Evolutionary conservation across 35 echinoderm and acorn worm species (phyloP), one percentile per base, ranked within the genome.

Genomic region (Hemicentrotus pulcherrimus): DNA sequence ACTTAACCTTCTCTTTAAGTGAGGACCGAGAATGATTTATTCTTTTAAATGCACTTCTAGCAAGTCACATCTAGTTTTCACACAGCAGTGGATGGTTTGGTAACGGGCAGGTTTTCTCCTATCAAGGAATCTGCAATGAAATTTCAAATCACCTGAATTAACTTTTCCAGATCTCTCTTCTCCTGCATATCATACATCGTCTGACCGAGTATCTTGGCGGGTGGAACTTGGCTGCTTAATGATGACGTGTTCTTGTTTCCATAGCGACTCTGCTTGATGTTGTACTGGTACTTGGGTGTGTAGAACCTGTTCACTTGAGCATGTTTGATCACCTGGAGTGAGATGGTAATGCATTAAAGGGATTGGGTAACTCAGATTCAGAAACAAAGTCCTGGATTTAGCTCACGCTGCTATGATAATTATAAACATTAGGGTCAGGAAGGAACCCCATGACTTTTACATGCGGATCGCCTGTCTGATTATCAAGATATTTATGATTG

Each of bases 261-360:
- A 88, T 99, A 99, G 4, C 96, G 95, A 52, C 96, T 97, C 31
- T 95, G 96, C 55, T 89, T 95, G 47, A 99, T 94, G 45, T 60
- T 95, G 59, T 99, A 99, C 24, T 96, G 88, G 19, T 97, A 86
- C 22, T 95, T 94, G 1, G 98, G 98, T 16, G 98, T 99, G 95
- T 98, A 99, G 61, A 99, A 99, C 58, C 91, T 88, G 6, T 46
- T 71, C 28, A 98, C 59, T 3, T 94, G 95, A 61, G 97, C 96
- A 47, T 99, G 96, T 31, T 97, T 95, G 19, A 99, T 97, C 5
- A 98, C 95, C 98, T 99, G 95, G 15, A 48, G 28, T 4, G 65
- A 78, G 65, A 78, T 78, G 65, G 6, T 28, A 78, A n/a, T n/a
- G 35, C 35, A 41, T n/a, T n/a, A n/a, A n/a, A n/a, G n/a, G n/a